Conservation (phyloP, 2,888 invertebrate genomes). For the Mythimna pallens region DNA sequence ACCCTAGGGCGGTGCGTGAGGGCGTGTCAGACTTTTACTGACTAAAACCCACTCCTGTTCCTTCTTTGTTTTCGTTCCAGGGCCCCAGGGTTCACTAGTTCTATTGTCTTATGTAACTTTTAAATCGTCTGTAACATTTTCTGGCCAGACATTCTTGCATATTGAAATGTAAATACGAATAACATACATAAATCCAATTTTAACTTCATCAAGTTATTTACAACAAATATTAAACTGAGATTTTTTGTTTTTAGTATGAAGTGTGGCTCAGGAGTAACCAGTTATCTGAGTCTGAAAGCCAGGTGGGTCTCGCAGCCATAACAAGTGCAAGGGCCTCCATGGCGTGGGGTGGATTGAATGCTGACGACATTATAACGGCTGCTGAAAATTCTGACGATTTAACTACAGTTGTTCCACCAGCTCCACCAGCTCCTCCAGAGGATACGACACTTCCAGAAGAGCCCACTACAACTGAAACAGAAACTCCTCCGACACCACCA, state of each 20-base stretch:
- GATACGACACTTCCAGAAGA: background rate
- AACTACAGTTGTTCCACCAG: background rate
- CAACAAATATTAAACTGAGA: background rate
- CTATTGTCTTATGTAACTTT: background rate
- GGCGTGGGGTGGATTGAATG: constrained; percentile 80
- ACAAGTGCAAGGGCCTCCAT: constrained; percentile 75
- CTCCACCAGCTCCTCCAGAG: background rate
- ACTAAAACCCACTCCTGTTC: no score
- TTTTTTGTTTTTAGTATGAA: constrained; percentile 80
- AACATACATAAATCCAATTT: background rate
- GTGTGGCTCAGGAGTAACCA: constrained; percentile 77
- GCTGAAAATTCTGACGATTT: constrained; percentile 34
- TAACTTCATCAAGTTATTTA: background rate
- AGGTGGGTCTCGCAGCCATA: constrained; percentile 76
- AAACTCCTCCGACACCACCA: background rate
- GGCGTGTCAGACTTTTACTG: no score
- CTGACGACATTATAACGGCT: constrained; percentile 74
- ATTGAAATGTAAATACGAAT: background rate
- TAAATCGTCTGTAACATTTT: no score
- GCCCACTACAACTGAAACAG: background rate
- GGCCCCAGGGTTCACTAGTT: no score
- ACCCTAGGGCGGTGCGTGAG: no score
- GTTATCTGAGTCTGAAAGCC: constrained; percentile 73
- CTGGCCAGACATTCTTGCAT: background rate
- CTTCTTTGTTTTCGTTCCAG: no score